Percentiles rank a stretch among this genome's conserved stretches.
Evolutionary conservation across 2,888 invertebrate species (phyloP).

Genomic region (Opisthograptis luteolata): DNA sequence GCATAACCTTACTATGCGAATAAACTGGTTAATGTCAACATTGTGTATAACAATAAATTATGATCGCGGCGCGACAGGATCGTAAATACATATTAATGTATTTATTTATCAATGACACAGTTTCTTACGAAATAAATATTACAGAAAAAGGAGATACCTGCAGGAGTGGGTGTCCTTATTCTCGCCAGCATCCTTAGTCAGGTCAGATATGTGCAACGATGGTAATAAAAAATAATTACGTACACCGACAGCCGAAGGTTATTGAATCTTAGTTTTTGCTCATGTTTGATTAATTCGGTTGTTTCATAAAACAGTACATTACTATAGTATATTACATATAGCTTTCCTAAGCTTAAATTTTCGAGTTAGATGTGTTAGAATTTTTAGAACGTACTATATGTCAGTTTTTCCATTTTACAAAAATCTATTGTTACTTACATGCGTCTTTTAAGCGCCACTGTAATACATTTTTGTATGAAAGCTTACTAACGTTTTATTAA

Average conservation of each 20-base stretch:
- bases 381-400: too few relatives aligned
- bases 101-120: slow-evolving; percentile 49
- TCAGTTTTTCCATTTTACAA: too few relatives aligned
- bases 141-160: slow-evolving; percentile 29
- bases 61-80: slow-evolving; percentile 25
- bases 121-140: slow-evolving; percentile 43
- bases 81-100: slow-evolving; percentile 45
- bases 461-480: too few relatives aligned
- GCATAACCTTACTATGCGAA: slow-evolving; percentile 45
- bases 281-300: too few relatives aligned
- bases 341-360: too few relatives aligned
- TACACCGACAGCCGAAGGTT: not conserved
- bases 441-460: too few relatives aligned
- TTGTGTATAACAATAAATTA: slow-evolving; percentile 42
- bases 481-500: too few relatives aligned
- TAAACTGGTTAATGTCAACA: slow-evolving; percentile 51
- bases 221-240: not conserved
- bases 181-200: slow-evolving; percentile 12
- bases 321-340: too few relatives aligned
- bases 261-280: too few relatives aligned
- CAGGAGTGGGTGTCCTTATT: slow-evolving; percentile 11
- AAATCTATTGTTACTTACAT: too few relatives aligned
- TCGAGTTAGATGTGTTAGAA: too few relatives aligned
- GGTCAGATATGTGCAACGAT: not conserved
- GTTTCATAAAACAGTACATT: too few relatives aligned